Base-by-base conservation (phyloP, 92 coral and sea anemone species). In the Galaxea fascicularis region DNA sequence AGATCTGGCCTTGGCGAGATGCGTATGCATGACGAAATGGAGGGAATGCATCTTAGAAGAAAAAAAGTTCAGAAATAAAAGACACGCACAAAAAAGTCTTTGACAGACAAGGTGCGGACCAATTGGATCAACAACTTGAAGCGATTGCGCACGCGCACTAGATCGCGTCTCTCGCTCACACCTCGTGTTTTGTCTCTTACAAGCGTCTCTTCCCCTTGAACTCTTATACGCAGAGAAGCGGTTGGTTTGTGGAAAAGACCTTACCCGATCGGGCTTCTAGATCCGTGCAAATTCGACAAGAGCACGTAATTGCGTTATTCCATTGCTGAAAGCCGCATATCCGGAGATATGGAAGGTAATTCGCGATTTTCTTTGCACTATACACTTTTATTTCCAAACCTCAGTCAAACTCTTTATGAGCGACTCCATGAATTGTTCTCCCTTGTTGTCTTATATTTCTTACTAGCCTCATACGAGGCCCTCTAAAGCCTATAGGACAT, bases 261-360 rank as follows among this genome's bases (percentile, higher is more conserved):
- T 89, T 64, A 65, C 66, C 82, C 53, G 72, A 65, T 67, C 81
- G 51, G 79, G 82, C 72, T 77, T 65, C 78, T 78, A 68, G 73
- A 89, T 77, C 71, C 87, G 66, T 35, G 88, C 93, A 88, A 92
- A 51, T 44, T 91, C 78, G 47, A 65, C 74, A 92, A 92, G 85
- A 90, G 82, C 59, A 66, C 91, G 10, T 82, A 92, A 78, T 83
- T 84, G 90, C 87, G 85, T 87, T 82, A 80, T 81, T 80, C 86
- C 86, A 84, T 82, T 79, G 72, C 89, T 77, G 94, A 94, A 89
- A 81, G 66, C 76, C 76, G 83, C 89, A 87, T 79, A 86, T 83
- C 72, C 82, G 91, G 88, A 77, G 87, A 89, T 69, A 94, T 94
- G 98, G 98, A 94, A 87, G 98, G 98, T 94, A 89, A 89, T 83